These are phyloP conservation scores for Apodemus agrarius DNA, from an alignment of 2,797 vertebrate species.

Conservation along the genomic window DNA sequence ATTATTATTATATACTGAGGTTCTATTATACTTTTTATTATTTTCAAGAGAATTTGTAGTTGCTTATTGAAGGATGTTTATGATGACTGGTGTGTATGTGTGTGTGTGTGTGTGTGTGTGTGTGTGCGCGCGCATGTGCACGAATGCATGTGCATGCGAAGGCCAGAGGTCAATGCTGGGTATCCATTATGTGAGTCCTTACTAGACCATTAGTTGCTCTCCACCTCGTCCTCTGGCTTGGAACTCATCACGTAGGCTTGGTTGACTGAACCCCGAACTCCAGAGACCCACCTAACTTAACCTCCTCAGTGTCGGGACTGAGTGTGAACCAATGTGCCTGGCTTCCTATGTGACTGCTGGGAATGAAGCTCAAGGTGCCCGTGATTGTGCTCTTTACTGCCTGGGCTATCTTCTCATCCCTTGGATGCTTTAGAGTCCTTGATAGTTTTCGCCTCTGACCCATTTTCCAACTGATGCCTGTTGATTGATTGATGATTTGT, in stretches of 20 bases:
- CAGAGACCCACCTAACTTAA: not conserved
- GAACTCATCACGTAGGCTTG: not conserved
- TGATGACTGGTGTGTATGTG: not conserved
- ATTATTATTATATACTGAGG: not conserved
- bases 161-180: not conserved
- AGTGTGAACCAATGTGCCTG: not conserved
- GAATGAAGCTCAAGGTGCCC: not conserved
- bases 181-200: too few species aligned
- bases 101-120: not conserved
- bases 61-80: not conserved
- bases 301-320: not conserved
- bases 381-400: not conserved
- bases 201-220: not conserved
- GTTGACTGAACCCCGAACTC: too few species aligned
- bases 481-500: not conserved
- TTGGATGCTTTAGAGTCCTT: not conserved
- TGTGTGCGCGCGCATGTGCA: too few species aligned
- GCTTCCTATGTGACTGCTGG: not conserved
- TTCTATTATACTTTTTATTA: not conserved
- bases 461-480: not conserved
- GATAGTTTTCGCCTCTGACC: not conserved
- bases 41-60: not conserved
- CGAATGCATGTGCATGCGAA: too few species aligned
- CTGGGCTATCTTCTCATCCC: not conserved
- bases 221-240: not conserved